Percentiles rank a stretch among this genome's conserved stretches.
These are phyloP conservation scores for Ormyrus pomaceus DNA, from an alignment of 2,888 invertebrate species.

Conservation along the genomic window DNA sequence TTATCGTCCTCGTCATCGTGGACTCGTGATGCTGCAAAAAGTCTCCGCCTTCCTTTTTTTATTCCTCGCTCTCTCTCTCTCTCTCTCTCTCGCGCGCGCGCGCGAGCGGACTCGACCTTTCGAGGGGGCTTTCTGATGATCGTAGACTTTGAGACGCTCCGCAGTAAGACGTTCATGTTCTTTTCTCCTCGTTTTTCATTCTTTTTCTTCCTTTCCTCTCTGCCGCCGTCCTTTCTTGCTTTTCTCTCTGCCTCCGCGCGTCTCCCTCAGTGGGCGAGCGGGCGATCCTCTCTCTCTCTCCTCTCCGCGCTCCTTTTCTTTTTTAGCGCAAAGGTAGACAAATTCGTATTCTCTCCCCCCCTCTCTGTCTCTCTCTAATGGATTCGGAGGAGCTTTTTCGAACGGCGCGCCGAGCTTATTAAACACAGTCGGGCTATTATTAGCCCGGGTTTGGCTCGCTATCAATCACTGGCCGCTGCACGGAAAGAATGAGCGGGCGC, in stretches of 20 bases:
- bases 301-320: constrained; percentile 11
- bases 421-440: background rate
- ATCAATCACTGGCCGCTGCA: background rate
- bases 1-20: constrained; percentile 57
- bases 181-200: constrained; percentile 51
- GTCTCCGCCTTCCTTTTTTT: constrained; percentile 47
- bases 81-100: constrained; percentile 15
- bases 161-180: constrained; percentile 54
- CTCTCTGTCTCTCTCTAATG: constrained; percentile 31
- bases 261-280: background rate
- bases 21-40: constrained; percentile 59
- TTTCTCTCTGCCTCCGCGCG: constrained; percentile 30
- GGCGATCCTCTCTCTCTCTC: background rate
- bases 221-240: constrained; percentile 6
- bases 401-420: background rate
- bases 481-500: constrained; percentile 14
- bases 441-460: background rate
- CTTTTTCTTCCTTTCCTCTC: constrained; percentile 15
- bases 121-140: constrained; percentile 54
- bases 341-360: constrained; percentile 49
- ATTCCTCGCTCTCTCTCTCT: constrained; percentile 6
- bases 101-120: constrained; percentile 32
- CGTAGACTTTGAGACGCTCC: constrained; percentile 48
- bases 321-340: constrained; percentile 47
- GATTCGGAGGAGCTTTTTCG: constrained; percentile 37